Evolutionary conservation across 2,113 vertebrate genomes (phyloP).

Genomic region (Corydoras maculifer): DNA sequence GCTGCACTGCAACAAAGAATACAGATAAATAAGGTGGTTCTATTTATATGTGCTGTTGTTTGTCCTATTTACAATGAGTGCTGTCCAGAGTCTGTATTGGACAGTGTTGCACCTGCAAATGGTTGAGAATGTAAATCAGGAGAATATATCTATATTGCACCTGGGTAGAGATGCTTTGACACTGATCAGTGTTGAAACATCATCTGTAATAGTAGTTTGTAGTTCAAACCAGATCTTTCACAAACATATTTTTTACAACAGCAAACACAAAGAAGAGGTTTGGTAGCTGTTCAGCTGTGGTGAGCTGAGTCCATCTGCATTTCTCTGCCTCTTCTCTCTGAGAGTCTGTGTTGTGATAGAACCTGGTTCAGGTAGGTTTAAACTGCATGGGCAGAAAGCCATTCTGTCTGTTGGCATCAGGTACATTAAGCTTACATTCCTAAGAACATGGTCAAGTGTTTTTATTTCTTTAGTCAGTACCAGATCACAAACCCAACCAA

Average conservation of each 20-base stretch:
- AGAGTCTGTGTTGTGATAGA: no score
- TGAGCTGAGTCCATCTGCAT: no score
- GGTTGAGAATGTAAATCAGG: constrained; percentile 92
- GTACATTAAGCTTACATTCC: no score
- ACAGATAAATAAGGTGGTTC: not conserved
- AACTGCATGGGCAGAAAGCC: no score
- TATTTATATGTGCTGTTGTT: constrained; percentile 45
- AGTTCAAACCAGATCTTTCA: no score
- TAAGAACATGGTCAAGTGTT: no score
- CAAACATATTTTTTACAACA: no score
- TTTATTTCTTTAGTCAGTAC: no score
- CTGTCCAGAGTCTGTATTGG: constrained; percentile 55
- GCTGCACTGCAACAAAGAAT: constrained; percentile 49
- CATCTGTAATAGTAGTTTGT: not conserved
- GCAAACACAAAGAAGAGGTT: not conserved
- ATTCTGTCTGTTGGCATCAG: no score
- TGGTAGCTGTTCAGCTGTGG: not conserved
- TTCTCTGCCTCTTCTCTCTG: no score
- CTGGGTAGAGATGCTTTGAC: not conserved
- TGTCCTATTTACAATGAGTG: constrained; percentile 51
- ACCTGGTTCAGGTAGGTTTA: no score
- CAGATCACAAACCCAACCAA: no score
- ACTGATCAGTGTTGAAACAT: not conserved
- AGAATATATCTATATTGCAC: constrained; percentile 59
- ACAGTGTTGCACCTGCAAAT: constrained; percentile 70